These are phyloP conservation scores for Rostratula benghalensis DNA, from an alignment of 2,113 vertebrate species.

Conservation along the genomic window DNA sequence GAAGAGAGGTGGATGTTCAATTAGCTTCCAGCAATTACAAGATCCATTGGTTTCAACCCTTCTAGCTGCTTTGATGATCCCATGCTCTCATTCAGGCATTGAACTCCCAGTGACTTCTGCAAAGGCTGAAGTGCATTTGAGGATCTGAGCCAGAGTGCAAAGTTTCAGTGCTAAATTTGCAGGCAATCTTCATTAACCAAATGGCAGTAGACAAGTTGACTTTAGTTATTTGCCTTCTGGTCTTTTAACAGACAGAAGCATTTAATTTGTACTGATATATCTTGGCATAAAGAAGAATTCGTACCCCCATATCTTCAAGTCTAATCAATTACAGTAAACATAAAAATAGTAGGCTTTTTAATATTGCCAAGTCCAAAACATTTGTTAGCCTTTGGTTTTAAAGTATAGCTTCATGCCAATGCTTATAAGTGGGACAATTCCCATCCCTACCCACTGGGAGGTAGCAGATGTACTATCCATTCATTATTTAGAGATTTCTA, in stretches of 20 bases:
- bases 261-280: not conserved
- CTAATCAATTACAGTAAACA: not conserved
- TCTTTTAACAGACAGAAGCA: not conserved
- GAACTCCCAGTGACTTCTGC: not conserved
- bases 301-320: not conserved
- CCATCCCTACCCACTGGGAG: constrained; percentile 43
- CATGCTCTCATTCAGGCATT: not conserved
- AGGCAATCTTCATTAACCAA: not conserved
- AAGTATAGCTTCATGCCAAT: not conserved
- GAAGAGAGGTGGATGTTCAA: not conserved
- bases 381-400: not conserved
- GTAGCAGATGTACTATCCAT: constrained; percentile 43
- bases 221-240: not conserved
- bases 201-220: not conserved
- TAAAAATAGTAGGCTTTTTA: not conserved
- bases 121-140: not conserved
- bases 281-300: not conserved
- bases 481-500: not conserved
- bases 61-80: not conserved
- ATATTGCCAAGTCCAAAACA: not conserved
- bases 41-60: not conserved
- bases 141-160: not conserved
- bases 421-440: not conserved
- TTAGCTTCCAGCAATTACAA: not conserved
- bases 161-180: not conserved